These are phyloP conservation scores for Ivindomyrus marchei DNA, from an alignment of 2,113 vertebrate species.

Conservation along the genomic window DNA sequence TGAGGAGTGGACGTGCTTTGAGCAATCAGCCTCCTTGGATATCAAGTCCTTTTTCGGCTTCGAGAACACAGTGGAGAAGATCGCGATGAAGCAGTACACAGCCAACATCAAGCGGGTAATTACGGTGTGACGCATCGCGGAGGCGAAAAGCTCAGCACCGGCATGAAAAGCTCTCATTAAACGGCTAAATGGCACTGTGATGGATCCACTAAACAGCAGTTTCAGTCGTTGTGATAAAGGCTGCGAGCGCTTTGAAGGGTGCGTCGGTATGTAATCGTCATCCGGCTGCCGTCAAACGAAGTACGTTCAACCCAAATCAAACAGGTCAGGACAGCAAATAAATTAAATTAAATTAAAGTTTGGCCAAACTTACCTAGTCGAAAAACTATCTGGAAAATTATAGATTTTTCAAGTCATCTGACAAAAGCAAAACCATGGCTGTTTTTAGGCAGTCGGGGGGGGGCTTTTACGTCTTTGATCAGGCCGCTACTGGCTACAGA, in stretches of 20 bases:
- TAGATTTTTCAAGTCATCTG: neutral
- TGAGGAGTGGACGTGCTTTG: slow-evolving; percentile 77
- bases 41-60: slow-evolving; percentile 78
- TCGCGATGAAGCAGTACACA: slow-evolving; percentile 78
- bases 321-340: neutral
- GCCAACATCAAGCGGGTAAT: slow-evolving; percentile 69
- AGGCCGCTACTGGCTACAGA: neutral
- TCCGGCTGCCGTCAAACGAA: neutral
- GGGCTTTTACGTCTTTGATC: neutral
- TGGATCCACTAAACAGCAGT: neutral
- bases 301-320: neutral
- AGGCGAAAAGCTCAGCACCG: neutral
- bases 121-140: neutral
- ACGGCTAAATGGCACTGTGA: neutral
- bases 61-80: slow-evolving; percentile 71
- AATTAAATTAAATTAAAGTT: neutral
- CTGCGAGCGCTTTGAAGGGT: neutral
- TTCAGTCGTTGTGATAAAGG: neutral
- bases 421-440: neutral
- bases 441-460: neutral
- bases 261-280: neutral
- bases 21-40: slow-evolving; percentile 71
- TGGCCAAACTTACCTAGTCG: neutral
- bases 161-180: slow-evolving; percentile 8
- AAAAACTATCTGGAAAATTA: neutral